Base-by-base conservation (phyloP, 2,797 vertebrate species). In the Acrossocheilus fasciatus region DNA sequence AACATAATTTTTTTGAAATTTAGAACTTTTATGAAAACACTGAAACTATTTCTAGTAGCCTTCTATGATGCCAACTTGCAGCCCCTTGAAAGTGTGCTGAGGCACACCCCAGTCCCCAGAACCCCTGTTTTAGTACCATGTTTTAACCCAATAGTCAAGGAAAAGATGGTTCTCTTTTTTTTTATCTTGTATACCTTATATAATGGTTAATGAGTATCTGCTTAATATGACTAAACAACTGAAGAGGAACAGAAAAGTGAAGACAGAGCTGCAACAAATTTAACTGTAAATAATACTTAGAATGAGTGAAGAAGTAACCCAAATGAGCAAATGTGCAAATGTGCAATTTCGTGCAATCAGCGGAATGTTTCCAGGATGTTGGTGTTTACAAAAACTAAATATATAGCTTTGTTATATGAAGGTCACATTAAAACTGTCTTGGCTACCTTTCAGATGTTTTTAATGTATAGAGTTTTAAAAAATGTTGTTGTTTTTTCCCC, bases 161-260 rank as follows among this genome's bases (percentile, higher is more conserved):
- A 34, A 34, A 66, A 6, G 14, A 34, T 64, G n/a, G n/a, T 30
- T 66, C 26, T 30, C 12, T 26, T 64, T 30, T 64, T 64, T 26
- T 26, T 64, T 15, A 34, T 34, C 62, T 34, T 17, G 64, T 34
- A 17, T 34, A 34, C 12, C 26, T 20, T 45, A 43, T 11, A 34
- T 6, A 12, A 52, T 7, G 18, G 3, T 39, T 39, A 57, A 77
- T n/a, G 0, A 0, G 18, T 6, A 12, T 39, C 6, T 5, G 45
- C 26, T 34, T 69, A 39, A 69, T 39, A 69, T 69, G 18, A 20
- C 1, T n/a, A 45, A 72, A 72, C 20, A 23, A 75, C 74, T 54
- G 30, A 76, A 57, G 12, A 41, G 75, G 75, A 78, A 59, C 34
- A 78, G 20, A 78, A 41, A 59, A 59, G 36, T 41, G 20, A 78